Base-by-base conservation (phyloP, 2,888 invertebrate genomes). In the Troilus luridus region DNA sequence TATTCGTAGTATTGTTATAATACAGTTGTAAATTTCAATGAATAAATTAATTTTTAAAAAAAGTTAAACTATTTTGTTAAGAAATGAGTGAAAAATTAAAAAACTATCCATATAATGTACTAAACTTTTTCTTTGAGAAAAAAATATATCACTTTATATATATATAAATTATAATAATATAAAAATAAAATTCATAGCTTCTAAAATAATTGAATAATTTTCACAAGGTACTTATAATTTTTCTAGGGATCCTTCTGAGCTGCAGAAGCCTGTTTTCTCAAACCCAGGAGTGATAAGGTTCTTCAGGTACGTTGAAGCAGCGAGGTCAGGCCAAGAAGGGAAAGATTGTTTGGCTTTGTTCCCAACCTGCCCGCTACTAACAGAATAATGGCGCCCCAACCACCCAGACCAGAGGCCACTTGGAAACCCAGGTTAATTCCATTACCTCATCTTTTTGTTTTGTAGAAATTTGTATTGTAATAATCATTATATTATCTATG, bases 271-370 rank as follows among this genome's bases (percentile, higher is more conserved):
- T 21, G 95, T 95, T 5, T 94, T 94, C 91, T 96, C 96, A 91
- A 97, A 97, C 94, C 95, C 95, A 92, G 96, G 96, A 91, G 97
- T 97, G 41, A 94, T 96, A 58, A 95, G 96, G 91, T 98, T 97
- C 94, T 97, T 97, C 94, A 95, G 96, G 93, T 97, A 97, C 93
- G 96, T 98, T 9, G 96, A 96, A 93, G 97, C 98, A 0, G 98
- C 98, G 0, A 95, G 97, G 93, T 96, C 97, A 93, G 98, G 98
- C 0, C 97, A 98, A 94, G 97, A 97, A 93, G 96, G 96, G 93
- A 96, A 96, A 92, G 97, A 98, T 93, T 98, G 98, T 93, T 93
- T 95, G 2, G 93, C 95, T 92, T 93, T 96, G 2, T 97, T 97
- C 94, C 96, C 97, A 1, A 94, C 95, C 91, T 98, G 98, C 94